Conservation (phyloP, 2,888 invertebrate species). For the Aleiodes alternator region DNA sequence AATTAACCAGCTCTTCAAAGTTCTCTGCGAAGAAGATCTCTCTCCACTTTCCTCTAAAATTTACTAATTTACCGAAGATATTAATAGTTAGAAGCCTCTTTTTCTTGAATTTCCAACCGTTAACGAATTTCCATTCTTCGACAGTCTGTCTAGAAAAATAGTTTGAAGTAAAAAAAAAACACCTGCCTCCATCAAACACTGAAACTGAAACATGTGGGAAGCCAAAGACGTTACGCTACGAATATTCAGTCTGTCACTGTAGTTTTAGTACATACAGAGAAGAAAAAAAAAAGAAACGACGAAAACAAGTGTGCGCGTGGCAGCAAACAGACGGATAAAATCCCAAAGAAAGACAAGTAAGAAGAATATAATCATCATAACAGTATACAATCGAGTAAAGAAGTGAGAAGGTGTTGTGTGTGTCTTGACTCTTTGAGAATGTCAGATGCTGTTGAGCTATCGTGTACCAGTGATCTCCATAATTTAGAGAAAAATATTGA, state of each 20-base stretch:
- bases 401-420: constrained; percentile 3
- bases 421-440: constrained; percentile 18
- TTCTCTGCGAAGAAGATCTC: too few relatives aligned
- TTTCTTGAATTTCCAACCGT: too few relatives aligned
- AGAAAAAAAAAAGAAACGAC: not conserved
- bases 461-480: not conserved
- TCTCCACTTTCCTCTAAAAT: too few relatives aligned
- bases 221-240: not conserved
- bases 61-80: too few relatives aligned
- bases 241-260: constrained; percentile 10
- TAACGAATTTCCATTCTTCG: not conserved
- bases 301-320: constrained; percentile 15
- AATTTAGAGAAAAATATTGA: too few relatives aligned
- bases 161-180: not conserved
- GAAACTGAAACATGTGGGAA: constrained; percentile 14
- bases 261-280: not conserved
- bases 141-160: not conserved
- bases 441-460: constrained; percentile 30
- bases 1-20: too few relatives aligned
- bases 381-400: not conserved
- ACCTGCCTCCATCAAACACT: not conserved
- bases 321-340: constrained; percentile 27
- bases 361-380: constrained; percentile 20
- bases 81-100: too few relatives aligned
- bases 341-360: not conserved